These are phyloP conservation scores for Heteropelma amictum DNA, from an alignment of 2,888 invertebrate species.

Conservation along the genomic window DNA sequence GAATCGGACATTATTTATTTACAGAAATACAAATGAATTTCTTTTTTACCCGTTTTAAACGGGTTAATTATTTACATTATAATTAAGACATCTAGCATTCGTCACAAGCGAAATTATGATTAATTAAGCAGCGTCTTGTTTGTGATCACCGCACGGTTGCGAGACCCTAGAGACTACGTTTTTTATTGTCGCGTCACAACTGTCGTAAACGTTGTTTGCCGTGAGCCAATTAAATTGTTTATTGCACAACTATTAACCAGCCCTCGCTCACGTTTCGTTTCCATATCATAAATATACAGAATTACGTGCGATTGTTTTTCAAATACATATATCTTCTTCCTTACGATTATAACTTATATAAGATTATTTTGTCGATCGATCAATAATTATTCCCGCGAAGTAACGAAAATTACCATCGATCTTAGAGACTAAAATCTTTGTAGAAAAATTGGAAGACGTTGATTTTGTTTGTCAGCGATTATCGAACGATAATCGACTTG, in stretches of 20 bases:
- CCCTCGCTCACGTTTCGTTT: slow-evolving; percentile 42
- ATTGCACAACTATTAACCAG: slow-evolving; percentile 46
- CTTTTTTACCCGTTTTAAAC: background rate
- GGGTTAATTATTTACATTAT: slow-evolving; percentile 29
- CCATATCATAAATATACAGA: slow-evolving; percentile 12
- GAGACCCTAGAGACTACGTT: slow-evolving; percentile 72
- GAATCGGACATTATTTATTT: slow-evolving; percentile 17
- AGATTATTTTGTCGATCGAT: background rate
- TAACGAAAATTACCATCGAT: slow-evolving; percentile 14
- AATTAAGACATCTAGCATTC: slow-evolving; percentile 28
- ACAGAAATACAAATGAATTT: slow-evolving; percentile 10
- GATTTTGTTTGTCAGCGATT: slow-evolving; percentile 67
- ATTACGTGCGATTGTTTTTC: slow-evolving; percentile 1
- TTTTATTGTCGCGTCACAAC: slow-evolving; percentile 77
- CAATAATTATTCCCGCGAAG: too few relatives aligned
- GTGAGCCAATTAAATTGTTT: slow-evolving; percentile 52
- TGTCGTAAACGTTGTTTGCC: slow-evolving; percentile 61
- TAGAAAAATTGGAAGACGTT: slow-evolving; percentile 70
- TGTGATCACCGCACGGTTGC: slow-evolving; percentile 63
- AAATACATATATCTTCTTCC: slow-evolving; percentile 35
- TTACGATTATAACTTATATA: slow-evolving; percentile 6
- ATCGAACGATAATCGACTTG: slow-evolving; percentile 29
- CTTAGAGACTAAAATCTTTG: slow-evolving; percentile 30
- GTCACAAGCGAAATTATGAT: slow-evolving; percentile 26
- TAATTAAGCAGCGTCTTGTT: slow-evolving; percentile 36